Base-by-base conservation (phyloP, 1,140 invertebrate species). In the Caerostris darwini region DNA sequence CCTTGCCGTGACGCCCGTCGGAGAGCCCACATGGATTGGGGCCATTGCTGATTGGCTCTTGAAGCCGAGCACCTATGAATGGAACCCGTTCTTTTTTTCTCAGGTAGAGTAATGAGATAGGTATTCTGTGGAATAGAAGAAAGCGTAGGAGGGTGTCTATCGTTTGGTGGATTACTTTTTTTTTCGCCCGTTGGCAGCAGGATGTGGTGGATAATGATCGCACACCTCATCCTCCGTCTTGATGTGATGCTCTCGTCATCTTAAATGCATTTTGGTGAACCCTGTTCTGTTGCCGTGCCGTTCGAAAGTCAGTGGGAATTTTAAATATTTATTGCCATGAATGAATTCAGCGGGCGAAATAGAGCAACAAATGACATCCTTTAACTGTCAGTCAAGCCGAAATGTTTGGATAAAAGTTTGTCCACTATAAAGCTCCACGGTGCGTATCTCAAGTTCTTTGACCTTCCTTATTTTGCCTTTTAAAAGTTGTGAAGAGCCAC, bases 11-110 rank as follows among this genome's bases (percentile, higher is more conserved):
- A 50, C 71, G 77, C 90, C 89, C 90, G 77, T 14, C 89, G 58
- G 53, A 81, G n/a, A 81, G n/a, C 90, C 71, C n/a, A 92, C 90
- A 61, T 92, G 14, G 57, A 92, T 81, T 90, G 89, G 59, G 89
- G 67, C 89, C 69, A n/a, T 6, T 59, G n/a, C 54, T 77, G 69
- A 77, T 58, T 92, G 54, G 90, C 19, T 12, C 50, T 54, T 58
- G 34, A 34, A 14, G 61, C 54, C 71, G 12, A 50, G 19, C 71
- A 77, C 67, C n/a, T 64, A 92, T 14, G 69, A 83, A 92, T 58
- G 90, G 53, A 92, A 92, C 90, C 77, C 77, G 90, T 83, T 82
- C 56, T 64, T 82, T 92, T 77, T 64, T 67, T 61, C 71, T 17
- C 89, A 90, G 89, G 89, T 90, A 81, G 17, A 17, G 53, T 89